Percentiles rank a stretch among this genome's conserved stretches.
Evolutionary conservation across 2,888 invertebrate genomes (phyloP).

Genomic region (Catocala fraxini): DNA sequence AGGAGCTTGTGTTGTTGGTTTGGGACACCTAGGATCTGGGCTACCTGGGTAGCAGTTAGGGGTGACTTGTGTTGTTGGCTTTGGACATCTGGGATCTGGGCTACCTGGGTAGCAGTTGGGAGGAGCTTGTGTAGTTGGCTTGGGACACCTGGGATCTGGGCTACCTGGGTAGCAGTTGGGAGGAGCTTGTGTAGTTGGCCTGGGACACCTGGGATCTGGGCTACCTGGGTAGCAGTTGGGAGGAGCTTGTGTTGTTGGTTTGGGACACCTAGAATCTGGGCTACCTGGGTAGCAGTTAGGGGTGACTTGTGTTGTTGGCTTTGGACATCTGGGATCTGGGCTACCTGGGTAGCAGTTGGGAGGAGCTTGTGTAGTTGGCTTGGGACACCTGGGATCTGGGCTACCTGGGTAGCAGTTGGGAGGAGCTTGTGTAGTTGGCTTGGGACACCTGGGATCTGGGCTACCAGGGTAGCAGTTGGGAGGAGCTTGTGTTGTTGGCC

Average conservation of each 20-base stretch:
- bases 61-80: slow-evolving; percentile 32
- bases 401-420: slow-evolving; percentile 65
- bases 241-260: slow-evolving; percentile 46
- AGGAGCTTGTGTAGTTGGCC: slow-evolving; percentile 49
- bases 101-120: slow-evolving; percentile 56
- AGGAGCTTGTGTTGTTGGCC: slow-evolving; percentile 42
- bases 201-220: slow-evolving; percentile 57
- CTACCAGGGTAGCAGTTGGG: slow-evolving; percentile 56
- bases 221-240: slow-evolving; percentile 62
- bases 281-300: slow-evolving; percentile 62
- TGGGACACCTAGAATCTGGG: slow-evolving; percentile 58
- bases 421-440: slow-evolving; percentile 56
- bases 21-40: slow-evolving; percentile 40
- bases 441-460: slow-evolving; percentile 53
- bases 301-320: slow-evolving; percentile 49
- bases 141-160: slow-evolving; percentile 52
- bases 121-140: slow-evolving; percentile 50
- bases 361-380: slow-evolving; percentile 47
- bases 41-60: slow-evolving; percentile 41
- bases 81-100: slow-evolving; percentile 57
- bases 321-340: slow-evolving; percentile 60
- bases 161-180: slow-evolving; percentile 63
- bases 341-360: slow-evolving; percentile 65
- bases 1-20: slow-evolving; percentile 41
- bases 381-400: slow-evolving; percentile 65